Evolutionary conservation across 2,797 vertebrate genomes (phyloP).

Genomic region (Brachyalestes nurse): DNA sequence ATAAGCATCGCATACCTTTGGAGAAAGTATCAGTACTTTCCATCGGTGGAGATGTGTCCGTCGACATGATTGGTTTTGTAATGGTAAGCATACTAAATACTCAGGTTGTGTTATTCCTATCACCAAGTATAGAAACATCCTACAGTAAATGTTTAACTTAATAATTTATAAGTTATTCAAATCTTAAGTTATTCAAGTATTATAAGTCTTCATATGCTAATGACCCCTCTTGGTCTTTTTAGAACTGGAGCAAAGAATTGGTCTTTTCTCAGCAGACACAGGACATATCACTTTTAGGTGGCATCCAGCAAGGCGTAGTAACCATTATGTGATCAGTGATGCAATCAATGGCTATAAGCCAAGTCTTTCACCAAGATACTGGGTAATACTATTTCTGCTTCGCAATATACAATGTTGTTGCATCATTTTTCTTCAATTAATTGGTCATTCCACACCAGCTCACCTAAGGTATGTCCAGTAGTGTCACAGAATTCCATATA

Average conservation of each 20-base stretch:
- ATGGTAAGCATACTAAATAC: background rate
- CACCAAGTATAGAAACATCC: too few relatives aligned
- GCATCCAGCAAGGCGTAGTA: background rate
- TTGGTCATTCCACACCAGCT: background rate
- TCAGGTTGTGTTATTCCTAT: too few relatives aligned
- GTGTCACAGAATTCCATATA: too few relatives aligned
- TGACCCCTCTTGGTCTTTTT: background rate
- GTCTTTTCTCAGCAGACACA: background rate
- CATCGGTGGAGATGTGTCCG: background rate
- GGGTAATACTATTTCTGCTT: background rate
- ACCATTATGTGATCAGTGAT: background rate
- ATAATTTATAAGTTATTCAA: too few relatives aligned
- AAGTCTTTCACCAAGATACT: background rate
- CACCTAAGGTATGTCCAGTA: too few relatives aligned
- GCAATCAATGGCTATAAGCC: background rate
- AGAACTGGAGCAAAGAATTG: background rate
- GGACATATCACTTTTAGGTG: background rate
- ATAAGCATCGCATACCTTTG: slow-evolving; percentile 23
- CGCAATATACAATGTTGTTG: background rate
- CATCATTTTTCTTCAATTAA: background rate
- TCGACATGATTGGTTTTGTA: slow-evolving; percentile 13
- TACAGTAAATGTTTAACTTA: too few relatives aligned
- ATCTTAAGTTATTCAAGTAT: too few relatives aligned
- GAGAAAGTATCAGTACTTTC: background rate
- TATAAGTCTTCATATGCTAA: too few relatives aligned